Evolutionary conservation across 2,888 invertebrate genomes (phyloP), one percentile per base, ranked within the genome.

Genomic region (Scaptomyza reducta): DNA sequence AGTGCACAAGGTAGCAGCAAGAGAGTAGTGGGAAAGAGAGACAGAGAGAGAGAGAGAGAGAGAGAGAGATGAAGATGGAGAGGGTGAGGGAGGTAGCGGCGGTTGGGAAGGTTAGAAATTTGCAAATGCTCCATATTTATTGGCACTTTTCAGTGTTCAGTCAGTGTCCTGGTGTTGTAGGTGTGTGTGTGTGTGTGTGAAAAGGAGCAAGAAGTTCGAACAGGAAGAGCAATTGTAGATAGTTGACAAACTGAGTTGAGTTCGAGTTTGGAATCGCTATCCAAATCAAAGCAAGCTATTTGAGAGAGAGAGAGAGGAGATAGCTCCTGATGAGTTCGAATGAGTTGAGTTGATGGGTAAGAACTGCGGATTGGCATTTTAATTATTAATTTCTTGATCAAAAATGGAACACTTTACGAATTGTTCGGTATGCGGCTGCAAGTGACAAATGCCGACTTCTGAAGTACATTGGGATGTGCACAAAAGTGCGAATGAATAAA

Each of bases 121-220:
- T 54, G 55, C 88, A 82, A 88, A 79, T 88, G 77, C 83, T 88
- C 89, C 74, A 82, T 82, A 88, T 88, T 82, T 82, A 82, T 88
- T 88, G 82, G 81, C 89, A 82, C 82, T 88, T 80, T 82, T 88
- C 69, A 69, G 87, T 68, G n/a, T n/a, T n/a, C 72, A 29, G 7
- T 29, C n/a, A 47, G 27, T 29, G 47, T 53, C 58, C 62, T 11
- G 66, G 56, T 64, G 7, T 31, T 31, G 31, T 31, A 2, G 2
- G 10, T 33, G 33, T 14, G 35, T 35, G 35, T 14, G 35, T 35
- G 35, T 35, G 35, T 38, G 38, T 38, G 14, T 41, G 49, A 16
- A 49, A 18, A 50, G 61, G 22, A 68, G 10, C 46, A 59, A 40
- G 16, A 10, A 38, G 38, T 38, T 41, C 44, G 25, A 42, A 44